Conservation (phyloP, 53 echinoderm and acorn worm species). For the Temnopleurus reevesii region DNA sequence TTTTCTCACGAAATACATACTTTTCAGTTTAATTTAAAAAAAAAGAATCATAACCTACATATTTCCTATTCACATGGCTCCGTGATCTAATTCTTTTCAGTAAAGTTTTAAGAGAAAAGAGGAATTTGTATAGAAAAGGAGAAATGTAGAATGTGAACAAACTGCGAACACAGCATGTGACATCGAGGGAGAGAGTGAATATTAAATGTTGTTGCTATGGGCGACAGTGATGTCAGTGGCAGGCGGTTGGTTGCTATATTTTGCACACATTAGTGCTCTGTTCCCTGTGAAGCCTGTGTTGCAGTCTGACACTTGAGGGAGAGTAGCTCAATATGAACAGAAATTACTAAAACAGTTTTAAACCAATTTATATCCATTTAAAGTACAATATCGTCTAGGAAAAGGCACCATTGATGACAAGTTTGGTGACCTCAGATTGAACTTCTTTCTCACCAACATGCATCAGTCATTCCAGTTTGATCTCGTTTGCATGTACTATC, state of each 20-base stretch:
- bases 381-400: too few species aligned
- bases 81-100: too few species aligned
- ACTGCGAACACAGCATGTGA: slow-evolving; percentile 41
- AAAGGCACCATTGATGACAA: neutral
- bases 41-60: too few species aligned
- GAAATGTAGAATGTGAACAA: neutral
- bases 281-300: too few species aligned
- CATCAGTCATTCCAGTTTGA: neutral
- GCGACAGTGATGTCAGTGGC: slow-evolving; percentile 59
- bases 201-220: slow-evolving; percentile 54
- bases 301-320: too few species aligned
- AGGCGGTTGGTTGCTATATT: slow-evolving; percentile 36
- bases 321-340: too few species aligned
- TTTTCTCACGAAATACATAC: too few species aligned
- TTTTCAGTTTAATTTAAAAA: too few species aligned
- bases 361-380: too few species aligned
- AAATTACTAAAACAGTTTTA: too few species aligned
- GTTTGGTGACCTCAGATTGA: neutral
- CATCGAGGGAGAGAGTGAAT: neutral
- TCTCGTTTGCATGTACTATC: too few species aligned
- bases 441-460: neutral
- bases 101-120: neutral
- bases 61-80: too few species aligned
- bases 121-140: neutral
- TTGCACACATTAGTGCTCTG: slow-evolving; percentile 12